Evolutionary conservation across 2,797 vertebrate genomes (phyloP).

Genomic region (Enteromius thamalakanensis): DNA sequence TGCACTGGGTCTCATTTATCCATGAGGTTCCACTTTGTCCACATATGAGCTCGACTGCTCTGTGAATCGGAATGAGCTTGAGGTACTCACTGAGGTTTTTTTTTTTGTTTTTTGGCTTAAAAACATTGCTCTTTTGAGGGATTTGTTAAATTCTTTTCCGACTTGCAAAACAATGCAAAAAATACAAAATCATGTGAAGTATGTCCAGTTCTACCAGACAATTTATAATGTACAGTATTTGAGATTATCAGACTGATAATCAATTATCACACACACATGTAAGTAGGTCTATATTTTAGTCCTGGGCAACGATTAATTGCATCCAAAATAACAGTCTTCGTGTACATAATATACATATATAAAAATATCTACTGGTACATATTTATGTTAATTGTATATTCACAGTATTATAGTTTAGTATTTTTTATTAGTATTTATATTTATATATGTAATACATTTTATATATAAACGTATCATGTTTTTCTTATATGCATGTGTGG

Average conservation of each 20-base stretch:
- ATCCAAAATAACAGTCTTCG: too few relatives aligned
- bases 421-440: too few relatives aligned
- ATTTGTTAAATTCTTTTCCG: neutral
- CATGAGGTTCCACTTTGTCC: conserved; percentile 12
- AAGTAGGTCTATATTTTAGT: too few relatives aligned
- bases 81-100: neutral
- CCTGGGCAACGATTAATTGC: too few relatives aligned
- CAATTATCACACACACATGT: neutral
- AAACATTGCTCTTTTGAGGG: neutral
- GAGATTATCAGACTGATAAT: neutral
- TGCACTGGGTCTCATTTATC: neutral
- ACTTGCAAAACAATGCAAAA: neutral
- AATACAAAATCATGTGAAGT: neutral
- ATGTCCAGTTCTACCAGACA: neutral
- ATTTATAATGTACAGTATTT: neutral
- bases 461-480: too few relatives aligned
- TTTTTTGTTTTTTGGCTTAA: neutral
- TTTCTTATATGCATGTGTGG: too few relatives aligned
- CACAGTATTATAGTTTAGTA: too few relatives aligned
- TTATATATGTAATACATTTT: too few relatives aligned
- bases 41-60: neutral
- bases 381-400: too few relatives aligned
- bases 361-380: too few relatives aligned
- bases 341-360: too few relatives aligned
- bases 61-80: neutral